Percentiles rank a stretch among this genome's conserved stretches.
phyloP scores from a whole-genome alignment of 2,113 vertebrate genomes.

The Copsychus sechellarum region DNA sequence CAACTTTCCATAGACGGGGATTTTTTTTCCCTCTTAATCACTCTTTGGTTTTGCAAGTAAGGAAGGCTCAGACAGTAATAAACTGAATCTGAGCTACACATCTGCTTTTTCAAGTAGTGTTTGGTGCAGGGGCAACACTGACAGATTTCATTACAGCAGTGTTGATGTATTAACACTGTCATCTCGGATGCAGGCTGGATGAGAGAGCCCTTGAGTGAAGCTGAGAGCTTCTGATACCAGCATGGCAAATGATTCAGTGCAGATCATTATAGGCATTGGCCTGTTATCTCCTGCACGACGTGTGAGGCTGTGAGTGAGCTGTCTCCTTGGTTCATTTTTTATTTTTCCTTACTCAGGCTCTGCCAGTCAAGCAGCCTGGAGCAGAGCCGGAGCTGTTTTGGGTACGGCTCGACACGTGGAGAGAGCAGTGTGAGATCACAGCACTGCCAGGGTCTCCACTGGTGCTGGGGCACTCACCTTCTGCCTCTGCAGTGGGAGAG shows the following conservation, averaged over 20 bases:
- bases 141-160: conserved; percentile 42
- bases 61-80: conserved; percentile 40
- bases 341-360: conserved; percentile 4
- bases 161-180: conserved; percentile 58
- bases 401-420: rapidly evolving
- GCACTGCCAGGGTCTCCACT: neutral
- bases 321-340: conserved; percentile 49
- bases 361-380: neutral
- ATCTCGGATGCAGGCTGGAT: conserved; percentile 19
- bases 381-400: neutral
- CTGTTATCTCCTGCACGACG: conserved; percentile 16
- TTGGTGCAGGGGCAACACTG: conserved; percentile 56
- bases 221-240: conserved; percentile 52
- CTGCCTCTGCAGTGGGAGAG: neutral
- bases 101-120: conserved; percentile 55
- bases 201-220: conserved; percentile 46
- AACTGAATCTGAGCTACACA: conserved; percentile 44
- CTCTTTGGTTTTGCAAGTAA: neutral
- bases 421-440: rapidly evolving
- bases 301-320: conserved; percentile 50
- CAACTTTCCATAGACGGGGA: neutral
- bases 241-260: conserved; percentile 52
- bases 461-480: neutral
- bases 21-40: conserved; percentile 6
- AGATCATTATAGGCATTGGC: conserved; percentile 36